Conservation (phyloP, 2,113 vertebrate species). For the Rallus limicola region DNA sequence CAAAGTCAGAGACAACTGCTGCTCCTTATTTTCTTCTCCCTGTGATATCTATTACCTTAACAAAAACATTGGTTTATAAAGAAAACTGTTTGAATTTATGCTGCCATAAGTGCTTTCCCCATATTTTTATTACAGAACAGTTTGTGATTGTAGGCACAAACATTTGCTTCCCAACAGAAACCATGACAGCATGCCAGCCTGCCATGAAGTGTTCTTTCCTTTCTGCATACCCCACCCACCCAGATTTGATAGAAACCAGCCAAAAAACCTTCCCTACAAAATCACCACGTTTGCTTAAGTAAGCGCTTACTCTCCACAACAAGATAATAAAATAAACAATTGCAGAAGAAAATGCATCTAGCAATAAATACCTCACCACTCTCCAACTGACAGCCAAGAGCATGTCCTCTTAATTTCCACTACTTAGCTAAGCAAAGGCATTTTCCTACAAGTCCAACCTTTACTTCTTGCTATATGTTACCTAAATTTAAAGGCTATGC, state of each 20-base stretch:
- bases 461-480: background rate
- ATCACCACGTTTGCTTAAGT: background rate
- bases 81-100: background rate
- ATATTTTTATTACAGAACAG: background rate
- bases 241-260: background rate
- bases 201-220: background rate
- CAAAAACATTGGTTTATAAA: background rate
- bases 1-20: background rate
- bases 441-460: background rate
- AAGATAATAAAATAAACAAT: background rate
- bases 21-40: background rate
- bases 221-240: background rate
- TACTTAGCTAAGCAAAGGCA: background rate
- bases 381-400: background rate
- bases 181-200: background rate
- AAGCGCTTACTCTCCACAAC: background rate
- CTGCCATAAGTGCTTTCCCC: background rate
- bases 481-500: background rate
- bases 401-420: background rate
- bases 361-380: background rate
- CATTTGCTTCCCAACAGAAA: background rate
- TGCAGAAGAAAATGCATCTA: background rate
- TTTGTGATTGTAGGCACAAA: background rate
- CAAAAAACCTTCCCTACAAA: background rate
- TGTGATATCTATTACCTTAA: background rate